Percentiles rank a stretch among this genome's conserved stretches.
Conservation (phyloP, 2,888 invertebrate genomes). For the Bembecia ichneumoniformis region DNA sequence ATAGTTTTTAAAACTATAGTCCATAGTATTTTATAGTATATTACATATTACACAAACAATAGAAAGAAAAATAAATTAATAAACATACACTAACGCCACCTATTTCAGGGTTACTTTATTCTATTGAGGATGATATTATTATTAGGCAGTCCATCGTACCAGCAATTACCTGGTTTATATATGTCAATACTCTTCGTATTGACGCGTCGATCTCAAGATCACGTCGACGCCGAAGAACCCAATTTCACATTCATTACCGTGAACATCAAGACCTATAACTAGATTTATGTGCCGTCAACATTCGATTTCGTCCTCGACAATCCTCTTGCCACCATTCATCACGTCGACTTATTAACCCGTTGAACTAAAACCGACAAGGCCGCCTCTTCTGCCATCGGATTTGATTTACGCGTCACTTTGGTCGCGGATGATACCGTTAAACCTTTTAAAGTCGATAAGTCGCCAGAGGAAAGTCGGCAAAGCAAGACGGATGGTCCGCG, state of each 20-base stretch:
- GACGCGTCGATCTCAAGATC: neutral
- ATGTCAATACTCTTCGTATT: slow-evolving; percentile 3
- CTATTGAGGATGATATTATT: too few species aligned
- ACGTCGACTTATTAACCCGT: slow-evolving; percentile 25
- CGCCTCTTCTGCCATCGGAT: slow-evolving; percentile 18
- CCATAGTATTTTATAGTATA: too few species aligned
- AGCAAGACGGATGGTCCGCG: slow-evolving; percentile 43
- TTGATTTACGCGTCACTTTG: slow-evolving; percentile 63
- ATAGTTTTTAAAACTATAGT: too few species aligned
- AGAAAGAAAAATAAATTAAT: too few species aligned
- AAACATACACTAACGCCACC: too few species aligned
- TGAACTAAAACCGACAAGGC: slow-evolving; percentile 36
- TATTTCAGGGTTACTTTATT: too few species aligned
- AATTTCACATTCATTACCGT: neutral
- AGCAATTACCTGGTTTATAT: too few species aligned
- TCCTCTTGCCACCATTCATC: slow-evolving; percentile 26
- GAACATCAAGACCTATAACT: slow-evolving; percentile 2
- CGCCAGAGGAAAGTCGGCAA: slow-evolving; percentile 44
- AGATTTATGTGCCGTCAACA: slow-evolving; percentile 14
- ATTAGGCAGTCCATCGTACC: too few species aligned
- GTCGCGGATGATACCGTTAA: slow-evolving; percentile 50
- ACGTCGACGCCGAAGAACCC: neutral
- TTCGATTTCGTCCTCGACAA: slow-evolving; percentile 15
- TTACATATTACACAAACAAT: too few species aligned
- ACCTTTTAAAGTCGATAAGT: slow-evolving; percentile 49